These are phyloP conservation scores for Aspiorhynchus laticeps DNA, from an alignment of 2,113 vertebrate species.

Conservation along the genomic window DNA sequence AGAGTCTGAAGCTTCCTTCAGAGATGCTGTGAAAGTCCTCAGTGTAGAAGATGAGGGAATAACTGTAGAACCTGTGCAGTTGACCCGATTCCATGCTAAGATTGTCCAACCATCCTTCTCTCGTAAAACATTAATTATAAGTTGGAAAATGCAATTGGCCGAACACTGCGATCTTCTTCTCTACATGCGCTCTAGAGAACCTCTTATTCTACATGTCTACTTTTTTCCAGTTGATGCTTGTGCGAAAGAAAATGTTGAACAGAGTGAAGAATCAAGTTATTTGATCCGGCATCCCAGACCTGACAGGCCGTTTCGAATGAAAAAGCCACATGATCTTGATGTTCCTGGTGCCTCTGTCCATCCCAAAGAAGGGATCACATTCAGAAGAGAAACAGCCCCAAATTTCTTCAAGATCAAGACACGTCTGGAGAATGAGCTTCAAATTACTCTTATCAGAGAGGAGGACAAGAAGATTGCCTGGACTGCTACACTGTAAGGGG, in stretches of 20 bases:
- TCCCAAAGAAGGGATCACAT: too few relatives aligned
- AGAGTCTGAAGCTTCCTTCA: background rate
- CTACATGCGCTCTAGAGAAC: background rate
- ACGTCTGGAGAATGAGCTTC: too few relatives aligned
- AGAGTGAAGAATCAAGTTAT: too few relatives aligned
- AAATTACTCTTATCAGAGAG: background rate
- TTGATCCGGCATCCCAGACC: too few relatives aligned
- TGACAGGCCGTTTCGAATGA: too few relatives aligned
- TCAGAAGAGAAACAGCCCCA: too few relatives aligned
- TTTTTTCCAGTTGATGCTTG: background rate
- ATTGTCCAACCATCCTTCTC: background rate
- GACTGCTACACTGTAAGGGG: background rate
- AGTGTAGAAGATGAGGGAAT: background rate
- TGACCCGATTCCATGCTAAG: background rate
- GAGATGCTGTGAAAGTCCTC: background rate
- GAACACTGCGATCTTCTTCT: conserved; percentile 10
- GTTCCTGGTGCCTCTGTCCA: too few relatives aligned
- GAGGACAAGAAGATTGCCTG: background rate
- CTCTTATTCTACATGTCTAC: background rate
- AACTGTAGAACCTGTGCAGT: background rate
- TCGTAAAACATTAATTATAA: background rate
- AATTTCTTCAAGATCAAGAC: too few relatives aligned
- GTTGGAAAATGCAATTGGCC: background rate
- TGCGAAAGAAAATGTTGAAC: too few relatives aligned
- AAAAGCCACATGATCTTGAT: too few relatives aligned